A percentile compares a stretch with the other conserved stretches of the same genome.
Conservation (phyloP, 35 echinoderm and acorn worm genomes). For the Holothuria glaberrima region DNA sequence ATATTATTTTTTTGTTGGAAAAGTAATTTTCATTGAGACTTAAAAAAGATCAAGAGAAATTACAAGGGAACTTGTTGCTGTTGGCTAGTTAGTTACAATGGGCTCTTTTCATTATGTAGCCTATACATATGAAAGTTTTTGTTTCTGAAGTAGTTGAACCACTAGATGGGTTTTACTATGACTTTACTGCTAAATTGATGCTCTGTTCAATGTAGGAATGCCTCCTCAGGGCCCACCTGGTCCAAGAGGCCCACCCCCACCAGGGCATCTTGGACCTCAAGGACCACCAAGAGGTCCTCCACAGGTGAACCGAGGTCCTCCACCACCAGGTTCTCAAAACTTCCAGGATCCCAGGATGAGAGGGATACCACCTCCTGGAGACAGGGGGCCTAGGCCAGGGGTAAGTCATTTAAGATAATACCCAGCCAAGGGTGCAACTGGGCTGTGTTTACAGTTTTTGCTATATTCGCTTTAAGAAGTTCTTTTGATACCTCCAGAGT, state of each 20-base stretch:
- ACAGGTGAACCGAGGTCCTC: background rate
- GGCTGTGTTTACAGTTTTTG: background rate
- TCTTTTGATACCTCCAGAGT: background rate
- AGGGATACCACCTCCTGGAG: slow-evolving; percentile 22
- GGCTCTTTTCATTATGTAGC: too few relatives aligned
- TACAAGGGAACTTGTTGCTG: too few relatives aligned
- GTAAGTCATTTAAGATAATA: background rate
- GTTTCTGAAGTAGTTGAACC: too few relatives aligned
- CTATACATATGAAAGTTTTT: too few relatives aligned
- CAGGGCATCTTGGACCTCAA: slow-evolving; percentile 31
- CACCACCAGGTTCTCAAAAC: slow-evolving; percentile 56
- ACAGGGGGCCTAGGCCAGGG: slow-evolving; percentile 31
- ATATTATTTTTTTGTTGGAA: too few relatives aligned
- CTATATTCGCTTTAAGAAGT: background rate
- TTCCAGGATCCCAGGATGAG: slow-evolving; percentile 37
- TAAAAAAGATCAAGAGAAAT: too few relatives aligned
- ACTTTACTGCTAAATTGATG: too few relatives aligned
- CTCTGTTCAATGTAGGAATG: background rate
- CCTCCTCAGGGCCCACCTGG: slow-evolving; percentile 36
- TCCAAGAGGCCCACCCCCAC: slow-evolving; percentile 47
- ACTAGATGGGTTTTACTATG: too few relatives aligned
- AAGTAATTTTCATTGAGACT: too few relatives aligned
- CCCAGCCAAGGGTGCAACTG: background rate
- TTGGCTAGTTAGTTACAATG: too few relatives aligned
- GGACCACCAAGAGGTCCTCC: slow-evolving; percentile 36